A percentile compares a stretch with the other conserved stretches of the same genome.
Evolutionary conservation across 2,113 vertebrate species (phyloP).

Genomic region (Varanus salvator): DNA sequence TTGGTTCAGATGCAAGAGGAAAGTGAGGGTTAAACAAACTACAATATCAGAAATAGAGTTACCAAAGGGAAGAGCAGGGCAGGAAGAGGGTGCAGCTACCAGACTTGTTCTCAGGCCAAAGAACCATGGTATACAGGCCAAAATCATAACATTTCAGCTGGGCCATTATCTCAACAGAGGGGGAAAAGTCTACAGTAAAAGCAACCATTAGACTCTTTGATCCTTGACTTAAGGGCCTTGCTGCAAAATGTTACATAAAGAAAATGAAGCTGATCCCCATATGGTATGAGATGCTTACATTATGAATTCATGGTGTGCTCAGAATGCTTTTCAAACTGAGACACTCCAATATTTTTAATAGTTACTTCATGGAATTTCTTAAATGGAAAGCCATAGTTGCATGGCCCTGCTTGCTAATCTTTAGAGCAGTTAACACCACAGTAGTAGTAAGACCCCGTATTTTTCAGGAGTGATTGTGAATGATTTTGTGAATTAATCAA

Average conservation of each 20-base stretch:
- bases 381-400: background rate
- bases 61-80: too few relatives aligned
- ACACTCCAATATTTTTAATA: background rate
- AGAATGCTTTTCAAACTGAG: conserved; percentile 9
- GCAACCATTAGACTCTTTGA: background rate
- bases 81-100: background rate
- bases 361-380: background rate
- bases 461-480: background rate
- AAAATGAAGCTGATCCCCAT: background rate
- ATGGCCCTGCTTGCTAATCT: background rate
- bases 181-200: background rate
- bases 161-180: background rate
- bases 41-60: too few relatives aligned
- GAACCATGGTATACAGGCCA: background rate
- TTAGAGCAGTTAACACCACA: conserved; percentile 17
- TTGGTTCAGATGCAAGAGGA: background rate
- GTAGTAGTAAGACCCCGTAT: conserved; percentile 17
- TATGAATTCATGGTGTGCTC: background rate
- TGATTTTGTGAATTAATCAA: conserved; percentile 18
- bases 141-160: background rate
- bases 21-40: background rate
- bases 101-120: background rate
- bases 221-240: background rate
- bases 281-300: background rate
- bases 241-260: background rate